Base-by-base conservation (phyloP, 1,140 invertebrate species). In the Drosophila navojoa region DNA sequence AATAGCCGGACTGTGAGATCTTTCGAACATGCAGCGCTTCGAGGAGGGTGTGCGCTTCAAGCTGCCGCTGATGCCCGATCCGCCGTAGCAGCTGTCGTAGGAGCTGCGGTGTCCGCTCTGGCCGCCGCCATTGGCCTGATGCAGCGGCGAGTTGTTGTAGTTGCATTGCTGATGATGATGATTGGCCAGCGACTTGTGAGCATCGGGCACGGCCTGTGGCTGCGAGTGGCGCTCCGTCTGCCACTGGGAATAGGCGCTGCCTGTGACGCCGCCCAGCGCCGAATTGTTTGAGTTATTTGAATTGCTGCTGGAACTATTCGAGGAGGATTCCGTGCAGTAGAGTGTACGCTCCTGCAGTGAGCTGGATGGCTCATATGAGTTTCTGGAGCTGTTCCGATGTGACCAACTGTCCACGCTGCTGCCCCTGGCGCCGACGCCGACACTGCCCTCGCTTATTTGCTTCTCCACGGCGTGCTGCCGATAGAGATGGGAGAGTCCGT, bases 381-480 rank as follows among this genome's bases (percentile, higher is more conserved):
- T 63, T 15, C 53, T 40, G 13, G 52, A 42, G 16, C 49, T 59
- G 38, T 77, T 61, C 16, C 82, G 80, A 32, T 86, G 89, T 7
- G 76, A 66, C 91, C 91, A 92, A 57, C 85, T 81, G 27, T 92
- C 91, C 3, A 44, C 42, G 64, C 76, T 79, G 38, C 75, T 67
- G 64, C 62, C 63, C 35, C 71, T 66, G 32, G 89, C 91, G 7
- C 44, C 47, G 58, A 59, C 49, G 32, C 89, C 91, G 10, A 66
- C 76, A 27, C 75, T 67, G 64, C 68, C 73, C 22, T 61, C 69
- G 76, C 91, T 92, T 6, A 91, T 42, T 62, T 92, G 90, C 53
- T 92, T 91, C 52, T 92, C 91, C n/a, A 92, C 79, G 55, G 91
- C 91, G 58, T 92, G 91, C 71, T 92, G 91, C 44, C 91, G 86